Base-by-base conservation (phyloP, 2,797 vertebrate species). In the Helicolenus hilgendorfi region DNA sequence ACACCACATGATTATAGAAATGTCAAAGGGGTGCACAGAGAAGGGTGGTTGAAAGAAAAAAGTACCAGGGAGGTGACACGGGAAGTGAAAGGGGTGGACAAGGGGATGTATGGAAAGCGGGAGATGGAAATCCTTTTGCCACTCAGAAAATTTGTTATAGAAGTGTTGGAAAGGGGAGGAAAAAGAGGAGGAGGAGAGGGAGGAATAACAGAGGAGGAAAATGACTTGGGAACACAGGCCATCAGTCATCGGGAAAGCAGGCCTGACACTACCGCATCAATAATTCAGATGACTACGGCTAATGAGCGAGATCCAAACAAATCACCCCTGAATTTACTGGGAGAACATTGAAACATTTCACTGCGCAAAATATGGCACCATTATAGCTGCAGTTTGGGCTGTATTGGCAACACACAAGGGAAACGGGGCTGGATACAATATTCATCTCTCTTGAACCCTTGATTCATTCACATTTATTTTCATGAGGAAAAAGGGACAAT, bases 231-330 rank as follows among this genome's bases (percentile, higher is more conserved):
- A 95, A 91, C 91, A 90, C 69, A 91, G 68, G 84, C 92, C 89
- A 95, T 96, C 92, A 87, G 82, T 95, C 92, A 95, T 29, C 29
- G 68, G 31, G 87, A 94, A 92, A 95, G 90, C 89, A 94, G 94
- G 84, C 88, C 73, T 92, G 93, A 94, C 93, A 92, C 81, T 20
- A 56, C 71, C 35, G 91, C 94, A 96, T 96, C 93, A 95, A 96
- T 96, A 96, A 96, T 96, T 96, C 94, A 96, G 92, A 95, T 88
- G 92, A 95, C 91, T 90, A 92, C 45, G 70, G 89, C 91, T 96
- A 96, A 96, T 95, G 93, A 95, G 94, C 77, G 20, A 85, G 86
- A 95, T 94, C 93, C 86, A 95, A 96, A 96, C 94, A 94, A 94
- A 96, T 94, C 90, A 92, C 86, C 87, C 75, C 86, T 84, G 91